Evolutionary conservation across 1,140 invertebrate species (phyloP).

Genomic region (Eriosoma lanigerum): DNA sequence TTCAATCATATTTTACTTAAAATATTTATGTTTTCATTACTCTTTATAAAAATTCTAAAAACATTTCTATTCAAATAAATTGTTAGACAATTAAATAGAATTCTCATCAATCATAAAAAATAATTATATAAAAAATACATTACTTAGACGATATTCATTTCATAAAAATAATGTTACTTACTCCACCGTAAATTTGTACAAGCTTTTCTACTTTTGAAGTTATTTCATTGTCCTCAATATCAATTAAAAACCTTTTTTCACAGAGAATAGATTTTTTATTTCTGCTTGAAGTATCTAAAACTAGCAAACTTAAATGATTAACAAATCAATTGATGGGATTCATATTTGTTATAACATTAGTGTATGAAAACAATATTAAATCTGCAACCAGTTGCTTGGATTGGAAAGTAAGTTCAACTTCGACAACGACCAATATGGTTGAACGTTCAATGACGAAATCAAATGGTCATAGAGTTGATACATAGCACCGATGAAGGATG

Average conservation of each 20-base stretch:
- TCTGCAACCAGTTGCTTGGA: no score
- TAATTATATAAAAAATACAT: neutral
- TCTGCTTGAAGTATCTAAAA: constrained; percentile 31
- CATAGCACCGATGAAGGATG: no score
- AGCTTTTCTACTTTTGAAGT: constrained; percentile 38
- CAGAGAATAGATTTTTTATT: constrained; percentile 3
- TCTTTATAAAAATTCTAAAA: neutral
- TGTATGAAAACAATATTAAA: no score
- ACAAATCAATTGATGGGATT: neutral
- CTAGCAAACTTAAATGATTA: neutral
- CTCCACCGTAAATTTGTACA: constrained; percentile 19
- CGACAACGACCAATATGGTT: no score
- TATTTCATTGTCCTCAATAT: constrained; percentile 8
- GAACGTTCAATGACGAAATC: no score
- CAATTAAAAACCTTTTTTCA: constrained; percentile 39
- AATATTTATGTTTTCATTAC: neutral
- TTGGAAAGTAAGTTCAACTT: no score
- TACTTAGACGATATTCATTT: no score
- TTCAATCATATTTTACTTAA: neutral
- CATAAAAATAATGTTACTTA: no score
- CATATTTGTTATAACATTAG: no score
- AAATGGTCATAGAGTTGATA: no score
- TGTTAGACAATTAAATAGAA: neutral
- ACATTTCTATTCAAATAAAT: no score
- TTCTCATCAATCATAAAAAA: neutral